These are phyloP conservation scores for Melitaea cinxia DNA, from an alignment of 1,140 invertebrate species.

Conservation along the genomic window DNA sequence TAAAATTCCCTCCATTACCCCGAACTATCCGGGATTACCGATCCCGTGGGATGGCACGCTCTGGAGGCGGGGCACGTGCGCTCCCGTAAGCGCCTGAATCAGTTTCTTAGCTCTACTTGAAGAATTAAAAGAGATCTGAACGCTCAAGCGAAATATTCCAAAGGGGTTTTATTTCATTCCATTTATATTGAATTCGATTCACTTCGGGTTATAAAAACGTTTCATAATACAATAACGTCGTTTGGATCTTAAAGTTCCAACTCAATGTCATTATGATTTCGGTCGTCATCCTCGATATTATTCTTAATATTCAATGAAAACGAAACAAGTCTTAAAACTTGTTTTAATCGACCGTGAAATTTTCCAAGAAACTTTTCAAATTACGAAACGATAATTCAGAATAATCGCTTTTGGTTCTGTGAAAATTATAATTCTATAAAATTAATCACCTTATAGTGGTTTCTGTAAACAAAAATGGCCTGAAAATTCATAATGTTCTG, in stretches of 20 bases:
- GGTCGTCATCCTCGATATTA: too few relatives aligned
- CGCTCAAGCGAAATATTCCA: slow-evolving; percentile 26
- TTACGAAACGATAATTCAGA: slow-evolving; percentile 49
- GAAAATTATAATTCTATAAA: slow-evolving; percentile 44
- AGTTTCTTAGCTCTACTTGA: slow-evolving; percentile 44
- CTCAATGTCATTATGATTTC: neutral
- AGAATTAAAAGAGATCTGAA: slow-evolving; percentile 47
- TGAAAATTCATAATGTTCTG: slow-evolving; percentile 30
- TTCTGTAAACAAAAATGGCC: slow-evolving; percentile 35
- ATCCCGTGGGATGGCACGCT: slow-evolving; percentile 39
- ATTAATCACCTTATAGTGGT: slow-evolving; percentile 37
- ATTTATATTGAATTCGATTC: slow-evolving; percentile 22
- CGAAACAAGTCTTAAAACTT: slow-evolving; percentile 17
- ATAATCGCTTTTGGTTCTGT: slow-evolving; percentile 44
- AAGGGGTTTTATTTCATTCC: slow-evolving; percentile 32
- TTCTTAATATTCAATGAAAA: slow-evolving; percentile 4
- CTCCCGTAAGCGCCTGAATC: slow-evolving; percentile 40
- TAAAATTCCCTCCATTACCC: slow-evolving; percentile 45
- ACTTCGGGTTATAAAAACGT: neutral
- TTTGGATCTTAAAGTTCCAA: neutral
- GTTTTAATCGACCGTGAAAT: slow-evolving; percentile 13
- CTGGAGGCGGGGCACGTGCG: slow-evolving; percentile 39
- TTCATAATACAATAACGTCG: neutral
- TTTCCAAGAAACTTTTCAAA: slow-evolving; percentile 47
- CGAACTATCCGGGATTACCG: slow-evolving; percentile 45